Conservation (phyloP, 2,888 invertebrate species). For the Slavum lentiscoides region DNA sequence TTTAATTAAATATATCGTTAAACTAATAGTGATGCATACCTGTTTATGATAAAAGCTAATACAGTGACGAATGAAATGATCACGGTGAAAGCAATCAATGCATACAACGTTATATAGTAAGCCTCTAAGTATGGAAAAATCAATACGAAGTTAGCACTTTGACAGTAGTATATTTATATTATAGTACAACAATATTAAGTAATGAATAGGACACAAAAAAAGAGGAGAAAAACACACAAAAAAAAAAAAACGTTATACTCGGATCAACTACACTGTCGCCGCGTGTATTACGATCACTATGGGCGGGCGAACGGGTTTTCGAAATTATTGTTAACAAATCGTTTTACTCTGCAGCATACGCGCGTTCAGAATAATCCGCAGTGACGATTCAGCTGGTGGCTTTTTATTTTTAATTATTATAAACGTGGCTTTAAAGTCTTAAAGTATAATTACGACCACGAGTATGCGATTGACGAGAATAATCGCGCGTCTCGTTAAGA, state of each 20-base stretch:
- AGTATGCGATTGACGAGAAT: no score
- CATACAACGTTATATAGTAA: conserved; percentile 44
- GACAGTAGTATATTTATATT: not conserved
- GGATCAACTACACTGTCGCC: not conserved
- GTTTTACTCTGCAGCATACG: not conserved
- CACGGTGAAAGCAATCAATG: conserved; percentile 40
- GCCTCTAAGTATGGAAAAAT: conserved; percentile 18
- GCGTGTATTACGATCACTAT: not conserved
- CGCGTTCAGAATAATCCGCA: no score
- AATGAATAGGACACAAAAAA: not conserved
- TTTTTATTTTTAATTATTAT: no score
- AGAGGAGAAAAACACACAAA: not conserved
- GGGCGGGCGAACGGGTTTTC: not conserved
- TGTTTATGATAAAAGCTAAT: conserved; percentile 37
- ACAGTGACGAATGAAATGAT: conserved; percentile 37
- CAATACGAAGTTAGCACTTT: not conserved
- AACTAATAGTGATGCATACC: not conserved
- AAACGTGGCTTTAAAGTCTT: no score
- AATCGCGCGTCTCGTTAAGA: no score
- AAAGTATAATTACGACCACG: no score
- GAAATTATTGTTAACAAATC: not conserved
- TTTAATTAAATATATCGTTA: not conserved
- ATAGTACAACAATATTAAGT: not conserved
- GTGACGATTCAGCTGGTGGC: no score
- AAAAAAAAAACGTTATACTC: not conserved